Conservation (phyloP, 2,113 vertebrate genomes). For the Budorcas taxicolor region DNA sequence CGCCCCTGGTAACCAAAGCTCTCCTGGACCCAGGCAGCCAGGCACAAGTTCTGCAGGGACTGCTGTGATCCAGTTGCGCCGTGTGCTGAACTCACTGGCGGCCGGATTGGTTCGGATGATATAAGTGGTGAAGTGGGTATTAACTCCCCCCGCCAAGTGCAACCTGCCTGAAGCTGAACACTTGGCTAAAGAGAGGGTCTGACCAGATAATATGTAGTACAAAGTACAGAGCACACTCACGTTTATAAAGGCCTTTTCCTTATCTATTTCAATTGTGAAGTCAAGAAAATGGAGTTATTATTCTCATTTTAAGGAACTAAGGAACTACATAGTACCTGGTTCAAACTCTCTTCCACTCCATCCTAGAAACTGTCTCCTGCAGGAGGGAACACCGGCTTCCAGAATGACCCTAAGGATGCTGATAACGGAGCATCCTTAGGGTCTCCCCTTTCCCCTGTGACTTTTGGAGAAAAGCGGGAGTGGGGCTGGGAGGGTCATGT, state of each 20-base stretch:
- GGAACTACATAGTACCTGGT: not conserved
- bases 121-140: too few relatives aligned
- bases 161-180: not conserved
- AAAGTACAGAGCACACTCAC: rapidly evolving
- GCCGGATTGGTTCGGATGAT: rapidly evolving
- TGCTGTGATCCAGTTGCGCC: too few relatives aligned
- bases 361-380: not conserved
- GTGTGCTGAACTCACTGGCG: too few relatives aligned
- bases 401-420: not conserved
- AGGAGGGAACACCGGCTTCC: not conserved
- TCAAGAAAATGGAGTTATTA: not conserved
- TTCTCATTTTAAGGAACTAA: not conserved
- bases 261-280: not conserved
- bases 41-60: not conserved
- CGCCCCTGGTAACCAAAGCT: not conserved
- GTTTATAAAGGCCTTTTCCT: not conserved
- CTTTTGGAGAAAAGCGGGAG: not conserved
- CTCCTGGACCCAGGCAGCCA: not conserved
- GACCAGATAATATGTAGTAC: not conserved
- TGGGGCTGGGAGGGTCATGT: rapidly evolving
- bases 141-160: rapidly evolving
- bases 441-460: not conserved
- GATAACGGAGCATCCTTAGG: not conserved
- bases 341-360: not conserved
- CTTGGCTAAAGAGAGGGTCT: not conserved